A percentile compares a stretch with the other conserved stretches of the same genome.
Evolutionary conservation across 1,140 invertebrate genomes (phyloP).

Genomic region (Anastrepha ludens): DNA sequence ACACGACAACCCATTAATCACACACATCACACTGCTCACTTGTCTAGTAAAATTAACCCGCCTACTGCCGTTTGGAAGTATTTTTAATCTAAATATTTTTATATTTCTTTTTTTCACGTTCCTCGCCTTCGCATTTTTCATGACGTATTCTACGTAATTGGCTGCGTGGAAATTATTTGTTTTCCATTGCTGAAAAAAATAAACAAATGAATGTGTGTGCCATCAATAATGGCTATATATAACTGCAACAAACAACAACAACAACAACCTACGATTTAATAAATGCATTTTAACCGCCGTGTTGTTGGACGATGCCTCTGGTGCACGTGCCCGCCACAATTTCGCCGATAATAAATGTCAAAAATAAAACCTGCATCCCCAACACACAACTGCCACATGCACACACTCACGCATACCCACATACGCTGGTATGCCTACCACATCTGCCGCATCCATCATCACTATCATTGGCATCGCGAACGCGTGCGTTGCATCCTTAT

Average conservation of each 20-base stretch:
- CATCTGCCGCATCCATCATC: not conserved
- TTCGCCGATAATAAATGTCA: not conserved
- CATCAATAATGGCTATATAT: not conserved
- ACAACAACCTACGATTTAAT: not conserved
- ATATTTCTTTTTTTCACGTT: not conserved
- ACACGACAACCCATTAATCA: too few species aligned
- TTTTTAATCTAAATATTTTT: not conserved
- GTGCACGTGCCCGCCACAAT: not conserved
- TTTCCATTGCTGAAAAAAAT: not conserved
- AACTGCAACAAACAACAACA: not conserved
- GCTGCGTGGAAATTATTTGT: not conserved
- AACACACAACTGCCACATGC: not conserved
- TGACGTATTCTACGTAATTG: not conserved
- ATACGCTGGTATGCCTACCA: not conserved
- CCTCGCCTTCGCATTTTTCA: not conserved
- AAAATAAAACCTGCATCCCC: slow-evolving; percentile 27
- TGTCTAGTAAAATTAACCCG: not conserved
- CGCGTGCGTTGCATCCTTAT: not conserved
- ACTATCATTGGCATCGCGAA: not conserved
- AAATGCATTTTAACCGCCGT: not conserved
- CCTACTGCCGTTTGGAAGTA: not conserved
- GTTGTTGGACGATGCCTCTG: too few species aligned
- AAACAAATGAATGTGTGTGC: not conserved
- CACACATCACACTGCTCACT: too few species aligned
- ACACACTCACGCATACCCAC: too few species aligned